Percentiles rank a stretch among this genome's conserved stretches.
Conservation (phyloP, 2,113 vertebrate species). For the Ciconia maguari region DNA sequence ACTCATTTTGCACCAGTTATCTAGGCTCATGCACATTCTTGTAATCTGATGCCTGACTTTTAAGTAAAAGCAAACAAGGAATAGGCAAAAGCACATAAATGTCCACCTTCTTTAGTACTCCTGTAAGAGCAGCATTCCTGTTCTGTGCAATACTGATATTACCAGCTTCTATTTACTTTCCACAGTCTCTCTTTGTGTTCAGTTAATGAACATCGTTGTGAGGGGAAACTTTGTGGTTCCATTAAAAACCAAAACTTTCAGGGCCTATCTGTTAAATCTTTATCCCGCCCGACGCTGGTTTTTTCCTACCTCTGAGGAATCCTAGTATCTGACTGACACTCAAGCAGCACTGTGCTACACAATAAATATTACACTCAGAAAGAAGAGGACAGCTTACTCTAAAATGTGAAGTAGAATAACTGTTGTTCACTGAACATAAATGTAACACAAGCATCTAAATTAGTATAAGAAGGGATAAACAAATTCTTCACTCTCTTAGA, state of each 20-base stretch:
- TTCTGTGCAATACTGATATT: not conserved
- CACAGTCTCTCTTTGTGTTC: not conserved
- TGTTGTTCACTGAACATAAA: not conserved
- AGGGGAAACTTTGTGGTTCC: not conserved
- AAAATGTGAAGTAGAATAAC: not conserved
- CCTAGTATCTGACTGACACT: not conserved
- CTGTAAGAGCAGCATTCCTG: not conserved
- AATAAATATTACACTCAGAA: not conserved
- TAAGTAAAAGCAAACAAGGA: not conserved
- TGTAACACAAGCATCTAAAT: not conserved
- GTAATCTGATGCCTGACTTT: not conserved
- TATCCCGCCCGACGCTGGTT: fast-evolving
- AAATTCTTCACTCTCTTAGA: not conserved
- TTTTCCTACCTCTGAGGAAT: not conserved
- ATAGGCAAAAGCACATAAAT: not conserved
- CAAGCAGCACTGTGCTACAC: not conserved
- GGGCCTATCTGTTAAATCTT: not conserved
- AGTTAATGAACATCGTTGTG: not conserved
- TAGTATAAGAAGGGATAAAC: not conserved
- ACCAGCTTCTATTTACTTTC: not conserved
- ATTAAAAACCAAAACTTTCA: not conserved
- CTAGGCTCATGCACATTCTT: not conserved
- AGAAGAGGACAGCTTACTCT: not conserved
- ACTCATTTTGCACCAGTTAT: not conserved
- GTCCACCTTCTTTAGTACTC: not conserved